Conservation (phyloP, 2,113 vertebrate species). For the Lasiurus cinereus region DNA sequence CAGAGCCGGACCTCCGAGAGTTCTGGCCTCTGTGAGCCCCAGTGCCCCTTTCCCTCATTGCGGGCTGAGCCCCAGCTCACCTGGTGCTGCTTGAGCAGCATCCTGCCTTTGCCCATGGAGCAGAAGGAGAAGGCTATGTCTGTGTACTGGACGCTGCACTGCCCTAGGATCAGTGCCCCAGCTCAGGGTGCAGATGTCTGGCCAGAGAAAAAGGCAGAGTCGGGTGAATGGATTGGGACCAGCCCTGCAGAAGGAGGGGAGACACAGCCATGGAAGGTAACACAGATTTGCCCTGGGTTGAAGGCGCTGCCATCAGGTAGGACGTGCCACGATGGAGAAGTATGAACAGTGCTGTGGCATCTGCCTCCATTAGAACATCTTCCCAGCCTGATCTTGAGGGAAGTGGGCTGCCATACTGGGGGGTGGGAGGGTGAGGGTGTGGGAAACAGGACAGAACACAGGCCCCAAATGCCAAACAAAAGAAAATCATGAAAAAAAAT, state of each 20-base stretch:
- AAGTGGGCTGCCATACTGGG: fast-evolving
- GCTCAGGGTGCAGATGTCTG: background rate
- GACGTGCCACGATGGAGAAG: background rate
- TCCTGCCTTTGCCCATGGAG: slow-evolving; percentile 84
- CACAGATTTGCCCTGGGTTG: background rate
- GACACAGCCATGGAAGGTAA: slow-evolving; percentile 83
- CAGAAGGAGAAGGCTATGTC: slow-evolving; percentile 81
- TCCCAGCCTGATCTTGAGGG: background rate
- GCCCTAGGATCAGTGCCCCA: background rate
- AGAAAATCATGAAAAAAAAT: background rate
- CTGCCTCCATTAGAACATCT: fast-evolving
- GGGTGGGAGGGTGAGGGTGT: too few relatives aligned
- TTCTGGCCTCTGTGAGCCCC: background rate
- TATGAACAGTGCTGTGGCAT: background rate
- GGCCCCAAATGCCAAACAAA: background rate
- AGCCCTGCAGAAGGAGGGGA: slow-evolving; percentile 65
- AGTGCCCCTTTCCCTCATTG: slow-evolving; percentile 84
- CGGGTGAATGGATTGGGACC: slow-evolving; percentile 38
- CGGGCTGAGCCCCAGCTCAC: slow-evolving; percentile 86
- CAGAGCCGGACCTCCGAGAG: slow-evolving; percentile 32
- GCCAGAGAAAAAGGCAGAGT: slow-evolving; percentile 28
- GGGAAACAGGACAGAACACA: background rate
- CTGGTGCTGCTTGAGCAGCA: slow-evolving; percentile 88
- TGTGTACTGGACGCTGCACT: slow-evolving; percentile 63
- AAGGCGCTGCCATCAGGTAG: background rate